A percentile compares a stretch with the other conserved stretches of the same genome.
These are phyloP conservation scores for Lepilemur ruficaudatus DNA, from an alignment of 2,797 vertebrate genomes.

Conservation along the genomic window DNA sequence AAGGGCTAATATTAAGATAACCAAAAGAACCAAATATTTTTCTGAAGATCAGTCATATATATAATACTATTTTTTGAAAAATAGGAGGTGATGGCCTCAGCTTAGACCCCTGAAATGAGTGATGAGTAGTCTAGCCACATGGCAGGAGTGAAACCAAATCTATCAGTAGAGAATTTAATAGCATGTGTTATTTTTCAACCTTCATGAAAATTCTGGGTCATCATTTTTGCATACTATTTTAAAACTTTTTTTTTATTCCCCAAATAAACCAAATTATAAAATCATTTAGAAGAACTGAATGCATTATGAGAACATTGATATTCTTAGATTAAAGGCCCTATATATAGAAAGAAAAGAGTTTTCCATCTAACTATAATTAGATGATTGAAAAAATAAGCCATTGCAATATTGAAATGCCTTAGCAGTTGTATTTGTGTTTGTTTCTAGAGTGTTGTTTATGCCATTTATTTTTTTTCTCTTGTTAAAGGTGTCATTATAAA, in stretches of 20 bases:
- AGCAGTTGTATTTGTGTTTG: slow-evolving; percentile 33
- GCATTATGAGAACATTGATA: slow-evolving; percentile 24
- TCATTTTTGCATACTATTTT: slow-evolving; percentile 4
- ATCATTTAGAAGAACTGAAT: slow-evolving; percentile 29
- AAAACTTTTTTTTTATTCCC: slow-evolving; percentile 14
- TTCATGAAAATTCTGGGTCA: neutral
- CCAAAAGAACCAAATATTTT: neutral
- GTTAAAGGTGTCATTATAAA: neutral
- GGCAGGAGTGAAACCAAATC: neutral
- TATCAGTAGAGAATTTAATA: neutral
- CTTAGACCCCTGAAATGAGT: neutral
- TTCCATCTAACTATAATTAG: slow-evolving; percentile 66
- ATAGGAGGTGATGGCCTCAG: neutral
- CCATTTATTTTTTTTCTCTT: neutral
- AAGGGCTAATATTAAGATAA: neutral
- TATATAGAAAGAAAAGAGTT: slow-evolving; percentile 58
- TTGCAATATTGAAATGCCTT: slow-evolving; percentile 34
- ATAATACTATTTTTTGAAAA: neutral
- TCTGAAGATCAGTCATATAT: neutral
- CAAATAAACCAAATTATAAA: slow-evolving; percentile 4
- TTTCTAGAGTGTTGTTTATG: slow-evolving; percentile 23
- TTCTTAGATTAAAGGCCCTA: slow-evolving; percentile 49
- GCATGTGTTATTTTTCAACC: neutral
- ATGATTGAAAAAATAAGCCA: slow-evolving; percentile 59
- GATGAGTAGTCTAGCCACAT: neutral